phyloP scores from a whole-genome alignment of 2,113 vertebrate genomes.

The Ivindomyrus marchei region DNA sequence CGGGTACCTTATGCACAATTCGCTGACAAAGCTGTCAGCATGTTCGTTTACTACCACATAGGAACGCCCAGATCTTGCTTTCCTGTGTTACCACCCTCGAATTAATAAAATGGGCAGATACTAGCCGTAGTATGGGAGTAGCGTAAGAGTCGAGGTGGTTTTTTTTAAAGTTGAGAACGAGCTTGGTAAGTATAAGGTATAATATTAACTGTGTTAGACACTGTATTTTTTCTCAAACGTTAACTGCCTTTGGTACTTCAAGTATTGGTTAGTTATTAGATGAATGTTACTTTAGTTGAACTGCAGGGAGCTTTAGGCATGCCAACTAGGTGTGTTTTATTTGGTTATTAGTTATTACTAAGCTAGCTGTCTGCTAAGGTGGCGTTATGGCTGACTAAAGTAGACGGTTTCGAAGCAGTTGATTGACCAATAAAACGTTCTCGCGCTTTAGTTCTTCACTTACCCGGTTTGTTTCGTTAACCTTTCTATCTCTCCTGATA shows the following conservation, averaged over 20 bases:
- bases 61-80: slow-evolving; percentile 19
- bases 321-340: background rate
- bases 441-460: background rate
- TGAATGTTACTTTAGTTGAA: background rate
- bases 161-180: background rate
- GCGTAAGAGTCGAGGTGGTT: background rate
- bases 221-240: background rate
- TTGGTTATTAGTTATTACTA: background rate
- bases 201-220: background rate
- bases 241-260: background rate
- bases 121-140: background rate
- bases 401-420: background rate
- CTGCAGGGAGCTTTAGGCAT: background rate
- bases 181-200: background rate
- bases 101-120: slow-evolving; percentile 25
- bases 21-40: background rate
- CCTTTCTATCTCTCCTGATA: background rate
- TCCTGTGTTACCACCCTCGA: slow-evolving; percentile 63
- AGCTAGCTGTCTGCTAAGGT: background rate
- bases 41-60: slow-evolving; percentile 22
- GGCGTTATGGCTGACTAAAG: background rate
- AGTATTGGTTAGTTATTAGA: background rate
- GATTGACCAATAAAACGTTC: background rate
- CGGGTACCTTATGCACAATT: background rate
- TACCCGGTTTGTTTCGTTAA: background rate